phyloP scores from a whole-genome alignment of 1,140 invertebrate genomes.

The Drosophila azteca region DNA sequence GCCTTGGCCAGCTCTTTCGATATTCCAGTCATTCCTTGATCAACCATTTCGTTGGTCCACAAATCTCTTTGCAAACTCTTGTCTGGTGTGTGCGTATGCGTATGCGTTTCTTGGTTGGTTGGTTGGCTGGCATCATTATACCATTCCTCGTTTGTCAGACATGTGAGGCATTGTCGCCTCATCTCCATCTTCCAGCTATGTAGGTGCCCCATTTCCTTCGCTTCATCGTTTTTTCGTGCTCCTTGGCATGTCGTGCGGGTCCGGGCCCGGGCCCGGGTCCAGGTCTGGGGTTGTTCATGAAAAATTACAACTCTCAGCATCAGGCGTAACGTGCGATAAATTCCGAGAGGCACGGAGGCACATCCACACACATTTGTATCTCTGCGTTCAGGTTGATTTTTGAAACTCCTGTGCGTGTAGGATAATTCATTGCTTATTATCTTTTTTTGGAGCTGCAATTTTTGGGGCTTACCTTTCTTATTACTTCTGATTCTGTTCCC shows the following conservation, averaged over 20 bases:
- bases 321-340: slow-evolving; percentile 76
- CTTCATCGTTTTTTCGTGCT: slow-evolving; percentile 17
- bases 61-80: slow-evolving; percentile 21
- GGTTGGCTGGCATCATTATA: slow-evolving; percentile 25
- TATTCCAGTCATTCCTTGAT: too few species aligned
- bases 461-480: slow-evolving; percentile 54
- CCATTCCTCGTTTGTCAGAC: slow-evolving; percentile 46
- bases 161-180: slow-evolving; percentile 40
- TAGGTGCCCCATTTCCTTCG: neutral
- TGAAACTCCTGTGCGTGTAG: slow-evolving; percentile 79
- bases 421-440: slow-evolving; percentile 83
- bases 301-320: slow-evolving; percentile 81
- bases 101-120: neutral
- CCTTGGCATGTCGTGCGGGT: slow-evolving; percentile 27
- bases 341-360: slow-evolving; percentile 31
- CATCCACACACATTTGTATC: neutral
- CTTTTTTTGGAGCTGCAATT: slow-evolving; percentile 74
- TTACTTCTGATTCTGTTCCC: slow-evolving; percentile 35
- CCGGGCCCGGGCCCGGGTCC: slow-evolving; percentile 12
- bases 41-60: neutral
- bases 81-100: slow-evolving; percentile 34
- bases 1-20: too few species aligned
- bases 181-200: slow-evolving; percentile 36
- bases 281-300: slow-evolving; percentile 51
- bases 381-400: slow-evolving; percentile 56